These are phyloP conservation scores for Smithornis capensis DNA, from an alignment of 2,113 vertebrate genomes.

Conservation along the genomic window DNA sequence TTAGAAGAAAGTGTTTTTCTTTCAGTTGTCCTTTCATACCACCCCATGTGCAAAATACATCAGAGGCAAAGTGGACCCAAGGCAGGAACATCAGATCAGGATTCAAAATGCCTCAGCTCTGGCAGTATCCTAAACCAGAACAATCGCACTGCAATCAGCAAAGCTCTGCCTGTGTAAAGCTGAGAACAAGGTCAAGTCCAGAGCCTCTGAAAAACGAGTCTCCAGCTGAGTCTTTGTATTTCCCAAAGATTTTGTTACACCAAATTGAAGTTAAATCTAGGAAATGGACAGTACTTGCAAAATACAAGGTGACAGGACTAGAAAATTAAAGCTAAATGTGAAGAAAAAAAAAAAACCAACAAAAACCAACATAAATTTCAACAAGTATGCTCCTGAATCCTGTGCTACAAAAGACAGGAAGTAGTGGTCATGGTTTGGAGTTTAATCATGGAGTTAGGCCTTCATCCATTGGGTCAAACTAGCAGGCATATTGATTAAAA, in stretches of 20 bases:
- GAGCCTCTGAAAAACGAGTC: conserved; percentile 28
- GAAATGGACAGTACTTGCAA: conserved; percentile 10
- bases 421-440: background rate
- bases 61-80: background rate
- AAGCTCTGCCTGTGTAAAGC: background rate
- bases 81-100: background rate
- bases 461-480: background rate
- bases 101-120: background rate
- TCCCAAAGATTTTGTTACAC: conserved; percentile 23
- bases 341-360: background rate
- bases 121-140: background rate
- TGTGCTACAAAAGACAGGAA: background rate
- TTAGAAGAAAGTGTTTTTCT: background rate
- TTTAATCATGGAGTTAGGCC: background rate
- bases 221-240: conserved; percentile 56
- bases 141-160: background rate
- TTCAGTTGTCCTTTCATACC: background rate
- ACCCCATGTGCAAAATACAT: background rate
- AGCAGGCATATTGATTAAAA: background rate
- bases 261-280: conserved; percentile 30
- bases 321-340: background rate
- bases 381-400: background rate
- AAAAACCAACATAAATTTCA: background rate
- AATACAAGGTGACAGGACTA: background rate
- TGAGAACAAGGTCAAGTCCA: conserved; percentile 49